These are phyloP conservation scores for Drosophila sulfurigaster DNA, from an alignment of 1,140 invertebrate species.

Conservation along the genomic window DNA sequence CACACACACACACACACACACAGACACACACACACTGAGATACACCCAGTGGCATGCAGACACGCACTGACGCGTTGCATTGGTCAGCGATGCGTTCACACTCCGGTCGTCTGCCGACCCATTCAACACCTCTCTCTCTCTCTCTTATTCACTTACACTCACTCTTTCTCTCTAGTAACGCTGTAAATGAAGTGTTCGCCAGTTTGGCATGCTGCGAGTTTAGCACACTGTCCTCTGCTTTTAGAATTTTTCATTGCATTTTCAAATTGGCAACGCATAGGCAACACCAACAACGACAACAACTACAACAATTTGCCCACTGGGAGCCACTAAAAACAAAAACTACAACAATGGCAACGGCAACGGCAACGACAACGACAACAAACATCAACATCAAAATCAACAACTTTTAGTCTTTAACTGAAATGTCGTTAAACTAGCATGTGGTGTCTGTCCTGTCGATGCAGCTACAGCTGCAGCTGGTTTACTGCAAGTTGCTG, in stretches of 20 bases:
- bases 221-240: slow-evolving; percentile 42
- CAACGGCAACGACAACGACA: slow-evolving; percentile 30
- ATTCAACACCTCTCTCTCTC: slow-evolving; percentile 24
- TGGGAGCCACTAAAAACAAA: slow-evolving; percentile 30
- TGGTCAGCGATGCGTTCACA: slow-evolving; percentile 59
- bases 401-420: slow-evolving; percentile 56
- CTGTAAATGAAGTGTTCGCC: slow-evolving; percentile 68
- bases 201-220: slow-evolving; percentile 35
- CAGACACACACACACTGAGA: slow-evolving; percentile 6
- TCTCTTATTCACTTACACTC: too few relatives aligned
- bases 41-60: slow-evolving; percentile 17
- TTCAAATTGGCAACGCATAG: slow-evolving; percentile 64
- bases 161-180: slow-evolving; percentile 34
- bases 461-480: not conserved
- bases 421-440: slow-evolving; percentile 49
- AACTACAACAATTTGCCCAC: slow-evolving; percentile 30
- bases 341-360: slow-evolving; percentile 23
- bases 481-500: not conserved
- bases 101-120: slow-evolving; percentile 5
- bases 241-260: slow-evolving; percentile 66
- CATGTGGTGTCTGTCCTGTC: slow-evolving; percentile 29
- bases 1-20: slow-evolving; percentile 3
- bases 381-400: slow-evolving; percentile 43
- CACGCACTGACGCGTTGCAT: slow-evolving; percentile 52
- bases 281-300: slow-evolving; percentile 35